These are phyloP conservation scores for Ennomos fuscantarius DNA, from an alignment of 2,888 invertebrate species.

Conservation along the genomic window DNA sequence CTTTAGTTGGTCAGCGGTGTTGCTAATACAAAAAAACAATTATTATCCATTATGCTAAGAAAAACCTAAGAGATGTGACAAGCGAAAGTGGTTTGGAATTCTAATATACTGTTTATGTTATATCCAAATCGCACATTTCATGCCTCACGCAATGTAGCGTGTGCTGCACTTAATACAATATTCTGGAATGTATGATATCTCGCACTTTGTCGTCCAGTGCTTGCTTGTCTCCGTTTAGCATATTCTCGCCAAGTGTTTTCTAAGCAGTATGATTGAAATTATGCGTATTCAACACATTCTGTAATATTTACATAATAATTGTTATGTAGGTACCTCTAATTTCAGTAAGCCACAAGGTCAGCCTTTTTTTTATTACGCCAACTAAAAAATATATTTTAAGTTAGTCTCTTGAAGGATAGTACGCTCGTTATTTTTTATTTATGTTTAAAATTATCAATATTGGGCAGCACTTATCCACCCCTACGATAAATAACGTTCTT, in stretches of 20 bases:
- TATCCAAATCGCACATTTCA: conserved; percentile 57
- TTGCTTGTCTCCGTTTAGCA: conserved; percentile 35
- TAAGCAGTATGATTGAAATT: conserved; percentile 28
- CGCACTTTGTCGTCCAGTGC: conserved; percentile 33
- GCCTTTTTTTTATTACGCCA: conserved; percentile 31
- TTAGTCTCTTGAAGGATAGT: conserved; percentile 2
- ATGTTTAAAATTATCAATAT: conserved; percentile 3
- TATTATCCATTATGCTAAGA: conserved; percentile 48
- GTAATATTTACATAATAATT: conserved; percentile 43
- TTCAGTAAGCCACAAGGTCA: conserved; percentile 39
- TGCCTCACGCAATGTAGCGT: conserved; percentile 68
- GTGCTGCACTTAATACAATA: conserved; percentile 39
- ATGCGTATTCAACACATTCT: conserved; percentile 29
- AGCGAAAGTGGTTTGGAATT: conserved; percentile 66
- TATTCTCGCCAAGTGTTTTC: conserved; percentile 19
- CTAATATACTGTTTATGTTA: conserved; percentile 51
- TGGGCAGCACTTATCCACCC: conserved; percentile 9
- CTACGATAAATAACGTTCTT: conserved; percentile 33
- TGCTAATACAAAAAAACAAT: conserved; percentile 46
- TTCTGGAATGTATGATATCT: conserved; percentile 27
- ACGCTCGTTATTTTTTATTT: conserved; percentile 6
- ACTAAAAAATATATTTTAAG: conserved; percentile 22
- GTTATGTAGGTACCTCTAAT: conserved; percentile 31
- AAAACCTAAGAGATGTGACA: conserved; percentile 52
- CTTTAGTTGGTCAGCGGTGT: conserved; percentile 36